phyloP scores from a whole-genome alignment of 2,113 vertebrate species.

The Oreochromis niloticus region DNA sequence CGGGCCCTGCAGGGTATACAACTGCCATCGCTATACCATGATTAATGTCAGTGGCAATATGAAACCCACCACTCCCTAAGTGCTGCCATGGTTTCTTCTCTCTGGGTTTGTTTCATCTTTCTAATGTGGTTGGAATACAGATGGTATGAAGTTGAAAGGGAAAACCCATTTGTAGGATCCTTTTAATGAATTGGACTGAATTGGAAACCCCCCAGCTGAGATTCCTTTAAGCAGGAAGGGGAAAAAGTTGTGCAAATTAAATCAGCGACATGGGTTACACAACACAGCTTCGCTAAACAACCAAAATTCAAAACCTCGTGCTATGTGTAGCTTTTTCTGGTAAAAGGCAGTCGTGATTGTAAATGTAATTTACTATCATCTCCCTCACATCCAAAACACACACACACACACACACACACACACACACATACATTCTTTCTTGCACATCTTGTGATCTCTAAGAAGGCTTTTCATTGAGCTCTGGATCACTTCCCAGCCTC shows the following conservation, averaged over 20 bases:
- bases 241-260: constrained; percentile 3
- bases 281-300: background rate
- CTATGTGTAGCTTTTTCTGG: background rate
- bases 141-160: constrained; percentile 43
- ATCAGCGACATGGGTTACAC: background rate
- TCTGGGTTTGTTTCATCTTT: constrained; percentile 35
- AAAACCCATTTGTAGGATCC: constrained; percentile 37
- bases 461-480: constrained; percentile 57
- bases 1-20: background rate
- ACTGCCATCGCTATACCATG: constrained; percentile 22
- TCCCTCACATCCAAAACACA: background rate
- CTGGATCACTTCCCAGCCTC: constrained; percentile 58
- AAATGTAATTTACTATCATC: constrained; percentile 7
- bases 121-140: constrained; percentile 48
- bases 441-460: constrained; percentile 29
- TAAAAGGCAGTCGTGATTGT: background rate
- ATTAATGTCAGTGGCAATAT: constrained; percentile 55
- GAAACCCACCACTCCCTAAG: constrained; percentile 46
- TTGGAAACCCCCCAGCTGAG: background rate
- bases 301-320: background rate
- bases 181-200: constrained; percentile 45
- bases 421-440: background rate
- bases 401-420: background rate
- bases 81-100: constrained; percentile 21
- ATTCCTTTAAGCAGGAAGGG: constrained; percentile 9